Base-by-base conservation (phyloP, 2,888 invertebrate genomes). In the Augochlorella aurata region DNA sequence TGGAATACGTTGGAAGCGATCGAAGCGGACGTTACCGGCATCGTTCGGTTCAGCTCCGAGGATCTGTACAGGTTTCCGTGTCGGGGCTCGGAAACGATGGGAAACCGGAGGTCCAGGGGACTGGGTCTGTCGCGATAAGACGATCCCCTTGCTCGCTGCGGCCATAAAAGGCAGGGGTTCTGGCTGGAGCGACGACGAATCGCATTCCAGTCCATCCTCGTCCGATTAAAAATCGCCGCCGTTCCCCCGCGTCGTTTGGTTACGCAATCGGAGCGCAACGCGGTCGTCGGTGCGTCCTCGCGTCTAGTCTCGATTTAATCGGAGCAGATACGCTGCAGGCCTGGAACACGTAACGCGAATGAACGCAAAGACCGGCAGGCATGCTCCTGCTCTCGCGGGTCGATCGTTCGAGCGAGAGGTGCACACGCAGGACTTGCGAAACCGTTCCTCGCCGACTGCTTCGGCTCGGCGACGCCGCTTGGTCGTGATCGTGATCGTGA, bases 401-500 rank as follows among this genome's bases (percentile, higher is more conserved):
- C 14, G 29, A 61, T 61, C 29, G 29, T 14, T 49, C 18, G 61
- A 29, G 29, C 29, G 61, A 24, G 2, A 18, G 61, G 50, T 82
- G 78, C 85, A 72, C 74, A 81, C 85, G 74, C 58, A 75, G 63
- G 16, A 7, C 87, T 88, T 88, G 86, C 85, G 88, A 88, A 88
- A 88, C 89, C 87, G 83, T 88, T 86, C 81, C 82, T 82, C 86
- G 89, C 77, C 83, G 81, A 52, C 85, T 73, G 29, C 61, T 61
- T 61, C 16, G 73, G 81, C 83, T 29, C 29, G 73, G 81, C 81
- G 84, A 82, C 80, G 87, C 74, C 74, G 78, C 81, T 82, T 72
- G 84, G 79, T 85, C 83, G 85, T 81, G 85, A 79, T 85, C 86
- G 86, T 81, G 86, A 73, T 86, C 85, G 85, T 82, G 87, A 87